These are phyloP conservation scores for Adelges cooleyi DNA, from an alignment of 1,140 invertebrate species.

Conservation along the genomic window DNA sequence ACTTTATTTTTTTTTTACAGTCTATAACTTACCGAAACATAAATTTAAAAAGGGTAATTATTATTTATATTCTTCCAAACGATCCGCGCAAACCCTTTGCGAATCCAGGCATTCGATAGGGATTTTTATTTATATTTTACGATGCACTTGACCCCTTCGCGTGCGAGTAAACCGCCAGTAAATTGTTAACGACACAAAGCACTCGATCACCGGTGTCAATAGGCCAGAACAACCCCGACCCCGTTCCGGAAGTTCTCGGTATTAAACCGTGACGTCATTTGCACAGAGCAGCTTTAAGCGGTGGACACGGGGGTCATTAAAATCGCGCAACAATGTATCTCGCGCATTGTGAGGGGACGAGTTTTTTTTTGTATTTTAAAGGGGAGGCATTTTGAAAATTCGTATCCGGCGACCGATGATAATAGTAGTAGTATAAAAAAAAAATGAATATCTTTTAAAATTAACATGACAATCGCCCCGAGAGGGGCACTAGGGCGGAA, in stretches of 20 bases:
- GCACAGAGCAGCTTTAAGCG: background rate
- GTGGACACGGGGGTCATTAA: conserved; percentile 9
- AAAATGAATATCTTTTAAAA: conserved; percentile 9
- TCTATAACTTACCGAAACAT: no score
- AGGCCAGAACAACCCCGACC: conserved; percentile 24
- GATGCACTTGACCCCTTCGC: background rate
- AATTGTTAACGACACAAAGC: conserved; percentile 3
- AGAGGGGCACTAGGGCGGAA: conserved; percentile 17
- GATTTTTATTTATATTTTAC: no score
- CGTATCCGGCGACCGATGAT: conserved; percentile 1
- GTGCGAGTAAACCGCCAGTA: conserved; percentile 15
- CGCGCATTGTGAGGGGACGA: background rate
- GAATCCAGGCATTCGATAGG: no score
- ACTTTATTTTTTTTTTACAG: no score
- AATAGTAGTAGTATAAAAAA: background rate
- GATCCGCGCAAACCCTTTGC: no score
- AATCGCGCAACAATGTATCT: conserved; percentile 25
- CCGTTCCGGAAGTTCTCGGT: conserved; percentile 21
- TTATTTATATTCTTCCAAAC: no score
- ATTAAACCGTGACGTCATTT: conserved; percentile 28
- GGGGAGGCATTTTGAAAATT: background rate
- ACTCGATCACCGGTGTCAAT: conserved; percentile 25
- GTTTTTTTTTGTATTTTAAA: background rate
- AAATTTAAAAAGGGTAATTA: no score
- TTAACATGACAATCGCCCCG: conserved; percentile 24